Percentiles rank a stretch among this genome's conserved stretches.
Conservation (phyloP, 2,113 vertebrate species). For the Hemiscyllium ocellatum region DNA sequence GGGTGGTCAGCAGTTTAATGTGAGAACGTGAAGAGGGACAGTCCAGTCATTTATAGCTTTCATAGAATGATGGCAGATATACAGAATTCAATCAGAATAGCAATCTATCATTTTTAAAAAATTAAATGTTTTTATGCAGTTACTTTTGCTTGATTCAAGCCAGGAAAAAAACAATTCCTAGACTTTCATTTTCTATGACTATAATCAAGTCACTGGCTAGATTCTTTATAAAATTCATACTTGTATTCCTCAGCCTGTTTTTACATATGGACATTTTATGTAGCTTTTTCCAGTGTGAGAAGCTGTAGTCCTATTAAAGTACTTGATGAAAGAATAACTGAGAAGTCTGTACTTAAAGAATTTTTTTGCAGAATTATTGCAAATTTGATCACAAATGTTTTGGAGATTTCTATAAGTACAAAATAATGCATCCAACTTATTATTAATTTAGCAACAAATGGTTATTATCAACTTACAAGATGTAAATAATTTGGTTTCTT, state of each 20-base stretch:
- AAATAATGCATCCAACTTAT: background rate
- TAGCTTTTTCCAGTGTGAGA: no score
- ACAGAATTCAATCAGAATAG: background rate
- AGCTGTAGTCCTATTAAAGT: background rate
- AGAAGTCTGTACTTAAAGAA: background rate
- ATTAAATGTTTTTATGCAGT: background rate
- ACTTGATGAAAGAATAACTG: background rate
- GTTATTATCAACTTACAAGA: background rate
- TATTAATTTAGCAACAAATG: background rate
- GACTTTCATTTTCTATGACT: background rate
- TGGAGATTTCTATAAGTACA: background rate
- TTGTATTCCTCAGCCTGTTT: no score
- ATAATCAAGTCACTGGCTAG: no score
- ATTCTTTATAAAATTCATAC: no score
- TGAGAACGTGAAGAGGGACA: background rate
- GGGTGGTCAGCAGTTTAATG: background rate
- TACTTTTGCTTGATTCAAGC: background rate
- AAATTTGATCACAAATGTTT: background rate
- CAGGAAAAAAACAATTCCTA: background rate
- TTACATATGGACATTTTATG: no score
- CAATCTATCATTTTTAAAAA: background rate
- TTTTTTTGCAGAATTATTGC: background rate
- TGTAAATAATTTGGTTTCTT: background rate
- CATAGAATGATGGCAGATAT: background rate
- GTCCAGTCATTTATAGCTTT: background rate